Percentiles rank a stretch among this genome's conserved stretches.
phyloP scores from a whole-genome alignment of 2,797 vertebrate genomes.

The Delichon dasypus region DNA sequence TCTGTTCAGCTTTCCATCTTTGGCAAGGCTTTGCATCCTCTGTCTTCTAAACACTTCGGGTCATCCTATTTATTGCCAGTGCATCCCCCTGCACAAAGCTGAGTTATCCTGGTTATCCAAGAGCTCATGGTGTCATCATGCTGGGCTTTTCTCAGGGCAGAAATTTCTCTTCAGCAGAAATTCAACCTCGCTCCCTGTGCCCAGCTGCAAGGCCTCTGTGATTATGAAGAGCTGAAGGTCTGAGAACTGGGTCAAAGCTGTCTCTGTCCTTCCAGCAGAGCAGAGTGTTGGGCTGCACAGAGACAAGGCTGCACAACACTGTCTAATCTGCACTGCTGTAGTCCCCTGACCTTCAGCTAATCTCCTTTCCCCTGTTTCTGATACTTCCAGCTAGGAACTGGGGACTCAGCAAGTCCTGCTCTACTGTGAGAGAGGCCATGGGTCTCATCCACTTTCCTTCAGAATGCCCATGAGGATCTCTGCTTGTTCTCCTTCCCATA shows the following conservation, averaged over 20 bases:
- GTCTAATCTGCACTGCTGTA: background rate
- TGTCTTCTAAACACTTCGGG: background rate
- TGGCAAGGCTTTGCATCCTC: background rate
- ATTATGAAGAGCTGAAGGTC: background rate
- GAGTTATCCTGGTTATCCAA: background rate
- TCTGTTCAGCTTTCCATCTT: background rate
- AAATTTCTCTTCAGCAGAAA: background rate
- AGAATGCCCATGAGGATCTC: background rate
- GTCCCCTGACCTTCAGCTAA: slow-evolving; percentile 23
- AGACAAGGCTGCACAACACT: background rate
- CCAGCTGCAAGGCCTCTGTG: background rate
- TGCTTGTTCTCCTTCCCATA: background rate
- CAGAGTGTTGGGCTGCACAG: background rate
- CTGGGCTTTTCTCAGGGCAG: background rate
- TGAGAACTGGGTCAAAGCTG: background rate
- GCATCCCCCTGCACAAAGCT: background rate
- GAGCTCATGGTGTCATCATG: accelerated
- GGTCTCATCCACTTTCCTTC: background rate
- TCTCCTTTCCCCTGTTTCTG: background rate
- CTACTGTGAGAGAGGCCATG: background rate
- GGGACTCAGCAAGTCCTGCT: background rate
- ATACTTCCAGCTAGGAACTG: background rate
- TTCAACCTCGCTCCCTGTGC: accelerated
- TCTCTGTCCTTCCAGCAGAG: background rate
- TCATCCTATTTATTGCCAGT: background rate